These are phyloP conservation scores for Jacana jacana DNA, from an alignment of 2,113 vertebrate species.

Conservation along the genomic window DNA sequence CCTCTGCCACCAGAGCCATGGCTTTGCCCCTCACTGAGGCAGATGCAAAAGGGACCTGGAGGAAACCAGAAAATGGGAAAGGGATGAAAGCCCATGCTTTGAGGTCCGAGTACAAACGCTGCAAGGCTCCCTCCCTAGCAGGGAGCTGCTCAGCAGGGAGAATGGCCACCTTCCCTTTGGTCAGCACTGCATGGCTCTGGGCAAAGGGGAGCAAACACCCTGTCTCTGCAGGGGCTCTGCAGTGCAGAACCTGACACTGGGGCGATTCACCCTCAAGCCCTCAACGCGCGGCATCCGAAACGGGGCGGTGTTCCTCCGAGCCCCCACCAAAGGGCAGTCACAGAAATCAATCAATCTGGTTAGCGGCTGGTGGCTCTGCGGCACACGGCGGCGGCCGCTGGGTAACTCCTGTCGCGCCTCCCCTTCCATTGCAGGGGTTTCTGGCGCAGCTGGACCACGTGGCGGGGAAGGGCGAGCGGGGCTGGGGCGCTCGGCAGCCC, in stretches of 20 bases:
- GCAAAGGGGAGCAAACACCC: not conserved
- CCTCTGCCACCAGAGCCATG: accelerated
- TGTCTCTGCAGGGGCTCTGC: not conserved
- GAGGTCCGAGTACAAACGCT: not conserved
- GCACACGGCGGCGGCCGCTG: not conserved
- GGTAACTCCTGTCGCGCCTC: conserved; percentile 11
- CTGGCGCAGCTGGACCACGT: conserved; percentile 42
- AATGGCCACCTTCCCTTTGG: accelerated
- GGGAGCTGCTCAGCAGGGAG: not conserved
- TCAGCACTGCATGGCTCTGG: not conserved
- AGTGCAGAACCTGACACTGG: accelerated
- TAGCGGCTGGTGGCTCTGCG: not conserved
- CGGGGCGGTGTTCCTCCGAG: not conserved
- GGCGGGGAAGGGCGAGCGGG: not conserved
- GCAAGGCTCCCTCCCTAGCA: not conserved
- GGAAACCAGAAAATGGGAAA: not conserved
- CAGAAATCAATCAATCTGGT: not conserved
- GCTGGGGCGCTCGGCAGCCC: not conserved
- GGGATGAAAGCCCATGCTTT: accelerated
- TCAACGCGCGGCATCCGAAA: accelerated
- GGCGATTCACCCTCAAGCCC: not conserved
- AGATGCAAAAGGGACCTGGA: accelerated
- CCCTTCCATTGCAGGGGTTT: conserved; percentile 52
- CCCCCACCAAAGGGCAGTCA: not conserved
- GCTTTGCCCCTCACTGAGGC: not conserved